phyloP scores from a whole-genome alignment of 2,797 vertebrate genomes.

The Melanotaenia maccullochi region DNA sequence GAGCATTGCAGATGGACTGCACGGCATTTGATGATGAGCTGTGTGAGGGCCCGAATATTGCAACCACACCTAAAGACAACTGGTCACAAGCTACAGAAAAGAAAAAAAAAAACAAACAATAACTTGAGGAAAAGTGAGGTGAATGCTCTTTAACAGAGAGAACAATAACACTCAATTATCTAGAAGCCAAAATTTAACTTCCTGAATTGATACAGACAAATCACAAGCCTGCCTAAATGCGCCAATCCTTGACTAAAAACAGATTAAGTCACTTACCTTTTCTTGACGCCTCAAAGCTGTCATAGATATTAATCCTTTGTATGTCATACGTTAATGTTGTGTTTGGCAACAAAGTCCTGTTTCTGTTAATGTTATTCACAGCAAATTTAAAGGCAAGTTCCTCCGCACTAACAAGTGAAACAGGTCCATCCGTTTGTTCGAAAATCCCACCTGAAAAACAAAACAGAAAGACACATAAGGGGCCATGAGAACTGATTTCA shows the following conservation, averaged over 20 bases:
- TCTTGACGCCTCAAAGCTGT: constrained; percentile 98
- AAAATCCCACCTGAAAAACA: constrained; percentile 94
- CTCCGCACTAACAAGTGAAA: constrained; percentile 92
- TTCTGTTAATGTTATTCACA: constrained; percentile 98
- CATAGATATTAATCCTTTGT: constrained; percentile 99
- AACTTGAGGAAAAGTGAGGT: constrained; percentile 3
- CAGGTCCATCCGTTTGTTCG: constrained; percentile 93
- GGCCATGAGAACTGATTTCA: constrained; percentile 7
- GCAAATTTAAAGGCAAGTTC: constrained; percentile 98
- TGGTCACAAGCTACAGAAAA: constrained; percentile 92
- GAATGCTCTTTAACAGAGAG: neutral
- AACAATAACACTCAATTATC: neutral
- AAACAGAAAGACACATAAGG: constrained; percentile 35
- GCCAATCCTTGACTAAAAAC: constrained; percentile 21
- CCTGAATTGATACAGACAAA: neutral
- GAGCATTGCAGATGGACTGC: constrained; percentile 97
- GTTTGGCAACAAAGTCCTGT: constrained; percentile 96
- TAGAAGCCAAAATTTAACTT: neutral
- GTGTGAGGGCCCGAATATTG: constrained; percentile 97
- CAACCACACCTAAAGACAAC: constrained; percentile 96
- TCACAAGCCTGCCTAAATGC: constrained; percentile 15
- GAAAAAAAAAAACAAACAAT: constrained; percentile 12
- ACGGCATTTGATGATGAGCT: constrained; percentile 97
- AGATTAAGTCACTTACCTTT: constrained; percentile 88
- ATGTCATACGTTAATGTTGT: constrained; percentile 98